Evolutionary conservation across 2,113 vertebrate species (phyloP), one percentile per base, ranked within the genome.

Genomic region (Ceratotherium simum): DNA sequence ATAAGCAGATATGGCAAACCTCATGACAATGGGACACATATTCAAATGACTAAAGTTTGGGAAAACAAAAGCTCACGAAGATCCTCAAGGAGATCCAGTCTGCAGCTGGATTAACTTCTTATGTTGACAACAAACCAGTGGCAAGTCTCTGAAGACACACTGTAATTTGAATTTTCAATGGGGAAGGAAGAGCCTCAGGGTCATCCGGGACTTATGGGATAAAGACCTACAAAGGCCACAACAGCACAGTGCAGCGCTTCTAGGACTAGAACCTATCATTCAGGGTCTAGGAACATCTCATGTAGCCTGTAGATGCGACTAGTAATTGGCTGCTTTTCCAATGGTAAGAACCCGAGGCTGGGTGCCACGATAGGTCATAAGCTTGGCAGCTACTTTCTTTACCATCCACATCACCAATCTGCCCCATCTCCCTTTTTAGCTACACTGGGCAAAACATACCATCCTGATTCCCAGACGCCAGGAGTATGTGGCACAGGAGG

Each of bases 391-490:
- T 27, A 27, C 42, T 58, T 46, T 62, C 72, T 65, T 64, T 42
- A 51, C n/a, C 14, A 65, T 29, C 51, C 54, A 6, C 18, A 46
- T 31, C 86, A 64, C 78, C 33, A 2, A 69, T 13, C 20, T 10
- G 46, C 51, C 48, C 23, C 25, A 14, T 16, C n/a, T 64, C 33
- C 8, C 51, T 80, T 20, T 56, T 33, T n/a, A 78, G 48, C 13
- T 9, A 10, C 0, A 0, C 0, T 1, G 83, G 48, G 42, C n/a
- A 72, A 94, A 97, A 94, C 4, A 4, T 2, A 42, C 42, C 3
- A 0, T 31, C 56, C 79, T 29, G 62, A 31, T 69, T 79, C 29
- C 88, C 42, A n/a, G 10, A 80, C 1, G 31, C 90, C 51, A 89
- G 51, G 31, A 91, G 8, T 1, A 2, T 25, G 36, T 54, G 0